Percentiles rank a stretch among this genome's conserved stretches.
These are phyloP conservation scores for Agrotis ipsilon DNA, from an alignment of 2,888 invertebrate genomes.

Conservation along the genomic window DNA sequence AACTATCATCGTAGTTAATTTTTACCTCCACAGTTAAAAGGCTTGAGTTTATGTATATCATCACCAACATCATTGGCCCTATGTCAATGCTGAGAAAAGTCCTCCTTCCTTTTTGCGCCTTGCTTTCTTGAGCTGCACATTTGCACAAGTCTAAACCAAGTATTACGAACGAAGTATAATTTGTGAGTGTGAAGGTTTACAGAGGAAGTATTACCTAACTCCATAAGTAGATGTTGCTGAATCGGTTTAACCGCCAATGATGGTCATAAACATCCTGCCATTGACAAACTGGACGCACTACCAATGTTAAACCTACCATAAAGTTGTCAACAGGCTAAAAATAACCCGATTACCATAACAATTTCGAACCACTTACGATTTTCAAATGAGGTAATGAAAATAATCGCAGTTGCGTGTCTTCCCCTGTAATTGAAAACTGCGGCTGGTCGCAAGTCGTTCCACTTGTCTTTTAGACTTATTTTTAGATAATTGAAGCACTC, in stretches of 20 bases:
- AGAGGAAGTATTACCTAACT: too few species aligned
- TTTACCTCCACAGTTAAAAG: too few species aligned
- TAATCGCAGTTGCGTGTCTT: slow-evolving; percentile 50
- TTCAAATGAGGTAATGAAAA: slow-evolving; percentile 41
- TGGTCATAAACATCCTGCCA: neutral
- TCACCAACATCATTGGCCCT: too few species aligned
- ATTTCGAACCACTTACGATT: slow-evolving; percentile 35
- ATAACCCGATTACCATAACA: slow-evolving; percentile 34
- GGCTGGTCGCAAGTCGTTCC: slow-evolving; percentile 19
- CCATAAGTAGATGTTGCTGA: neutral
- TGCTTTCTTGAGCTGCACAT: too few species aligned
- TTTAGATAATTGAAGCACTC: slow-evolving; percentile 48
- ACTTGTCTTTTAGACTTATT: slow-evolving; percentile 27
- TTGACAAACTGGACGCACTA: neutral
- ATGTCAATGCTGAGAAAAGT: too few species aligned
- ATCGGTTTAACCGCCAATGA: neutral
- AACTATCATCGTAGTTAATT: too few species aligned
- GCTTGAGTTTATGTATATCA: too few species aligned
- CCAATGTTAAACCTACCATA: neutral
- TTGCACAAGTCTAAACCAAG: too few species aligned
- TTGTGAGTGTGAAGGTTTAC: too few species aligned
- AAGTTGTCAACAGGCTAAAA: slow-evolving; percentile 31
- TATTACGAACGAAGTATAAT: too few species aligned
- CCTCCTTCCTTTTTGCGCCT: too few species aligned
- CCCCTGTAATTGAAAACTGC: slow-evolving; percentile 36